phyloP scores from a whole-genome alignment of 2,888 invertebrate species.

The Anagyrus pseudococci region DNA sequence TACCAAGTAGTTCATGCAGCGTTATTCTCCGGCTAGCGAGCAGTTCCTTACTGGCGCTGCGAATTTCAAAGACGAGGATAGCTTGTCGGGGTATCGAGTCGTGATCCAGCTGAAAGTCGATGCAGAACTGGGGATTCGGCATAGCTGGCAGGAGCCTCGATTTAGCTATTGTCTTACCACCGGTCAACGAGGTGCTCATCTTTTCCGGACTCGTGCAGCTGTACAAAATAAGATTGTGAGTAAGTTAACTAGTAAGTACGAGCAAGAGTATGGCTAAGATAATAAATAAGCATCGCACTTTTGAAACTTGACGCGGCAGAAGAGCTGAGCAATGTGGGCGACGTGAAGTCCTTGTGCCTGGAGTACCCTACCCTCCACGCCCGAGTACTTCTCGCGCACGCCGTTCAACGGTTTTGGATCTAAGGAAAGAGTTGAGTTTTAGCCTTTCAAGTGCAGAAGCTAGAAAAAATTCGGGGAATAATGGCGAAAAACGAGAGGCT shows the following conservation, averaged over 20 bases:
- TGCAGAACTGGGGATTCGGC: slow-evolving; percentile 61
- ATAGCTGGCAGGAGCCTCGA: slow-evolving; percentile 61
- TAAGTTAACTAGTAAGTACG: not conserved
- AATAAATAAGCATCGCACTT: slow-evolving; percentile 44
- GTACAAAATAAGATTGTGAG: slow-evolving; percentile 12
- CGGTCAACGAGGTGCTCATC: slow-evolving; percentile 45
- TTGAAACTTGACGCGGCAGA: slow-evolving; percentile 57
- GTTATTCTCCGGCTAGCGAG: slow-evolving; percentile 61
- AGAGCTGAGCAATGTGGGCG: slow-evolving; percentile 59
- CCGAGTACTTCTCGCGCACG: slow-evolving; percentile 55
- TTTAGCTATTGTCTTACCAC: slow-evolving; percentile 62
- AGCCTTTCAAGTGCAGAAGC: too few species aligned
- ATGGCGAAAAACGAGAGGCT: not conserved
- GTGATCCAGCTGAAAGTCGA: slow-evolving; percentile 62
- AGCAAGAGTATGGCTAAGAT: not conserved
- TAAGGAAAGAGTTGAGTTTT: slow-evolving; percentile 5
- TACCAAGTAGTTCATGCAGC: slow-evolving; percentile 62
- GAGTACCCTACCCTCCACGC: slow-evolving; percentile 58
- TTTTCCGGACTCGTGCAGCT: slow-evolving; percentile 55
- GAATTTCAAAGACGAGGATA: slow-evolving; percentile 62
- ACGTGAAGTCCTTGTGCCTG: slow-evolving; percentile 60
- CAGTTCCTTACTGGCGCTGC: slow-evolving; percentile 62
- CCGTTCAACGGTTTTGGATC: slow-evolving; percentile 54
- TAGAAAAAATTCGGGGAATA: not conserved
- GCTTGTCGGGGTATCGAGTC: slow-evolving; percentile 61